A percentile compares a stretch with the other conserved stretches of the same genome.
These are phyloP conservation scores for Cheilosia soror DNA, from an alignment of 2,888 invertebrate genomes.

Conservation along the genomic window DNA sequence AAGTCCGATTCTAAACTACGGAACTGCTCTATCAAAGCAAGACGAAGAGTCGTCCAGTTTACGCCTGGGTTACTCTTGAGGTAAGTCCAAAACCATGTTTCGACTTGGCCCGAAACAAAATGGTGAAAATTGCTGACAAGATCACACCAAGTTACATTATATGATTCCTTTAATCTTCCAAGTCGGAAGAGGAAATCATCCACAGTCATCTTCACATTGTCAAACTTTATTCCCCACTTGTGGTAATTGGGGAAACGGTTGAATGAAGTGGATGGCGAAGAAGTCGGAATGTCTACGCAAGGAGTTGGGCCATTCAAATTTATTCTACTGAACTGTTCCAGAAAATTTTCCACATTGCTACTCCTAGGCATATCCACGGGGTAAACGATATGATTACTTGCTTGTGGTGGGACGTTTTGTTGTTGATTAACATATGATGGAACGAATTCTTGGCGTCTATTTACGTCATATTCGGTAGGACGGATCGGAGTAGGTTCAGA, in stretches of 20 bases:
- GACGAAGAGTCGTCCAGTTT: background rate
- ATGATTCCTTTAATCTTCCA: background rate
- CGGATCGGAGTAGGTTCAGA: no score
- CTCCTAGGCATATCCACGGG: no score
- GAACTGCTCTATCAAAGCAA: background rate
- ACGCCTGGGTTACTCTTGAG: background rate
- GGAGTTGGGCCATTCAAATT: background rate
- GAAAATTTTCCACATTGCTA: no score
- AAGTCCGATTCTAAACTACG: background rate
- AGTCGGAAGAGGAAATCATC: slow-evolving; percentile 4
- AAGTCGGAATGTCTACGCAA: background rate
- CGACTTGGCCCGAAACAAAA: background rate
- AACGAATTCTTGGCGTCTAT: no score
- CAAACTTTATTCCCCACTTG: slow-evolving; percentile 11
- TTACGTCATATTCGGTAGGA: no score
- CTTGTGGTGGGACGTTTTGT: no score
- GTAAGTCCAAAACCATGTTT: slow-evolving; percentile 8
- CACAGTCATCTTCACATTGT: background rate
- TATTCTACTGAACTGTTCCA: background rate
- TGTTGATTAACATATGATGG: no score
- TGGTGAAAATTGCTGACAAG: background rate
- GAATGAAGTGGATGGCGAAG: background rate
- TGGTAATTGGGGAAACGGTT: background rate
- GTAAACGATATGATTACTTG: no score
- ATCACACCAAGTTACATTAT: background rate